These are phyloP conservation scores for Hestina assimilis DNA, from an alignment of 1,140 invertebrate genomes.

Conservation along the genomic window DNA sequence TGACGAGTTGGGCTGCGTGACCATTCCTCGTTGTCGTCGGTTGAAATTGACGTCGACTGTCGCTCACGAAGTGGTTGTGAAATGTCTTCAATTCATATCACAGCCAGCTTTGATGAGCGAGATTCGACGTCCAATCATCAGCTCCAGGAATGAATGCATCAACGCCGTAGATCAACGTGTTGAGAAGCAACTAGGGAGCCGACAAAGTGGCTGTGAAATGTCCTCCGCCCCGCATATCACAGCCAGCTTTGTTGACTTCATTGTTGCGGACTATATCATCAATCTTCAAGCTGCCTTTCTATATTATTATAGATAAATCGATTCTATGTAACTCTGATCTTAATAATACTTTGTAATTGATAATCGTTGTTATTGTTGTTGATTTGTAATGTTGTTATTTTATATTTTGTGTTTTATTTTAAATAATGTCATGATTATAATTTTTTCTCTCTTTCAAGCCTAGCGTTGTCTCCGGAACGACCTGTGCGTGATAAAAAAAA, in stretches of 20 bases:
- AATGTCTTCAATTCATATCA: slow-evolving; percentile 62
- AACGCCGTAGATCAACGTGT: neutral
- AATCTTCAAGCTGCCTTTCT: too few species aligned
- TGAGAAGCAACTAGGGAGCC: slow-evolving; percentile 32
- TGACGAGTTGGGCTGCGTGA: slow-evolving; percentile 71
- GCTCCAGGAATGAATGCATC: neutral
- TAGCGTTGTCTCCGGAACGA: too few species aligned
- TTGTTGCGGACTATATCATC: too few species aligned
- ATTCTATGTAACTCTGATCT: too few species aligned
- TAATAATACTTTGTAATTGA: too few species aligned
- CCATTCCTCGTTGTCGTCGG: neutral
- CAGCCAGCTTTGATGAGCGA: slow-evolving; percentile 78
- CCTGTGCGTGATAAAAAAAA: too few species aligned
- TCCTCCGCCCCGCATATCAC: slow-evolving; percentile 58
- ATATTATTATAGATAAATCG: too few species aligned
- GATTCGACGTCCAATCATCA: slow-evolving; percentile 19
- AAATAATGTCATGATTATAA: too few species aligned
- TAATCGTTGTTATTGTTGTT: too few species aligned
- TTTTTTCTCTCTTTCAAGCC: too few species aligned
- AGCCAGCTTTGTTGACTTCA: slow-evolving; percentile 77
- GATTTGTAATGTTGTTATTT: too few species aligned
- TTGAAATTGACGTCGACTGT: slow-evolving; percentile 24
- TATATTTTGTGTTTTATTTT: too few species aligned
- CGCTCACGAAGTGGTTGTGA: slow-evolving; percentile 71
- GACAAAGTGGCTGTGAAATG: slow-evolving; percentile 66